Percentiles rank a stretch among this genome's conserved stretches.
Conservation (phyloP, 2,797 vertebrate genomes). For the Lagodon rhomboides region DNA sequence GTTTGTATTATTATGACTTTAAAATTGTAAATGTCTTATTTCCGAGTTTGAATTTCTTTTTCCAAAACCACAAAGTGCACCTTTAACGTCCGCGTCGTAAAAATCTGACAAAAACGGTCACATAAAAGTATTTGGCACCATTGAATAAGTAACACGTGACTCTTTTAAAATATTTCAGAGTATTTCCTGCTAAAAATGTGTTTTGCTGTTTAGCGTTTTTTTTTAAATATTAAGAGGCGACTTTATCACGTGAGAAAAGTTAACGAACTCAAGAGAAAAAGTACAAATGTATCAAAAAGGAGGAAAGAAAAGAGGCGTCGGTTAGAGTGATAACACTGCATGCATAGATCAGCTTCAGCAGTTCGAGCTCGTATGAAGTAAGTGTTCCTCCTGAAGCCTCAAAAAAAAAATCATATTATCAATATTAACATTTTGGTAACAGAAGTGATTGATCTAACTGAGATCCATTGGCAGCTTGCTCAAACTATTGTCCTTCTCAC, state of each 20-base stretch:
- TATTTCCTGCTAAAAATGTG: slow-evolving; percentile 37
- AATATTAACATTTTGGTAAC: slow-evolving; percentile 41
- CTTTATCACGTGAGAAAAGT: slow-evolving; percentile 45
- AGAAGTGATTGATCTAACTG: slow-evolving; percentile 37
- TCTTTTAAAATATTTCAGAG: slow-evolving; percentile 47
- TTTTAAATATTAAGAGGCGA: slow-evolving; percentile 26
- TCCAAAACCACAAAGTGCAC: too few species aligned
- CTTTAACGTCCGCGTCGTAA: slow-evolving; percentile 38
- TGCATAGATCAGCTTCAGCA: slow-evolving; percentile 47
- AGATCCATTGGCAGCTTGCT: slow-evolving; percentile 33
- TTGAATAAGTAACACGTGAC: slow-evolving; percentile 37
- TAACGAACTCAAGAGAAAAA: slow-evolving; percentile 33
- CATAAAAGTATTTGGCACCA: slow-evolving; percentile 66
- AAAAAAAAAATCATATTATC: slow-evolving; percentile 10
- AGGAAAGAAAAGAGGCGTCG: slow-evolving; percentile 18
- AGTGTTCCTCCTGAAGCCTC: slow-evolving; percentile 43
- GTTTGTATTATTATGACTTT: too few species aligned
- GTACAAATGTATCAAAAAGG: slow-evolving; percentile 75
- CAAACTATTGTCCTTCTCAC: slow-evolving; percentile 22
- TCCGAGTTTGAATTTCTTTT: too few species aligned
- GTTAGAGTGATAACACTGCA: slow-evolving; percentile 61
- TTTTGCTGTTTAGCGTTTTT: slow-evolving; percentile 28
- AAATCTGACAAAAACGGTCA: slow-evolving; percentile 55
- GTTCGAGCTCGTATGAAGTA: slow-evolving; percentile 60
- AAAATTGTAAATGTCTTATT: too few species aligned